Base-by-base conservation (phyloP, 1,140 invertebrate species). In the Maconellicoccus hirsutus region DNA sequence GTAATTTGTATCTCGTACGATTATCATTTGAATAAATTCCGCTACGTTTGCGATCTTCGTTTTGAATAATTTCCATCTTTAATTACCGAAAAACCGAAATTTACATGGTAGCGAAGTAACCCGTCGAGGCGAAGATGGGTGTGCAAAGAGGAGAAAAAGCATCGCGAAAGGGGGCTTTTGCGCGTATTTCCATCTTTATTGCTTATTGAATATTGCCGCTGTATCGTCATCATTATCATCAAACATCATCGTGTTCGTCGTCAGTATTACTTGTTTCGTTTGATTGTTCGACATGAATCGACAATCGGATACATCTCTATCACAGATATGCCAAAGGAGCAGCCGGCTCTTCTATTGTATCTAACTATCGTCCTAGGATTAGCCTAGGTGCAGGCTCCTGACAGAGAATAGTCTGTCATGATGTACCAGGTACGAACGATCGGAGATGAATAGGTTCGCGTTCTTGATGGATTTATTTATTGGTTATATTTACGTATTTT, bases 221-320 rank as follows among this genome's bases (percentile, higher is more conserved):
- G n/a, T n/a, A 33, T 33, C 42, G 42, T 52, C n/a, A 52, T 52
- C 42, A 14, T 52, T 19, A 52, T 19, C 42, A 52, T 26, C 61
- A 26, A 66, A 22, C 21, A 66, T 66, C 61, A 66, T 23, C 25
- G 19, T 66, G 10, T 4, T 66, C 61, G 61, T 66, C 22, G 61
- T 66, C 52, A 22, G 52, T n/a, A 59, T 59, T 23, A 25, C 61
- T 66, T 66, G 21, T 66, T 52, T 52, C 42, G 42, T 52, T 66
- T 66, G 61, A 66, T 66, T 26, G 61, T 66, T 66, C 25, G 61
- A 66, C 61, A 66, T 16, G n/a, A 66, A 66, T 66, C 61, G 61
- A 19, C 61, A 26, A 66, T 66, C 61, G 61, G 61, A 12, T 22
- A 66, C 61, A 66, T 66, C 61, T 66, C 61, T 66, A 66, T 66